Evolutionary conservation across 2,888 invertebrate genomes (phyloP), one percentile per base, ranked within the genome.

Genomic region (Hesperia comma): DNA sequence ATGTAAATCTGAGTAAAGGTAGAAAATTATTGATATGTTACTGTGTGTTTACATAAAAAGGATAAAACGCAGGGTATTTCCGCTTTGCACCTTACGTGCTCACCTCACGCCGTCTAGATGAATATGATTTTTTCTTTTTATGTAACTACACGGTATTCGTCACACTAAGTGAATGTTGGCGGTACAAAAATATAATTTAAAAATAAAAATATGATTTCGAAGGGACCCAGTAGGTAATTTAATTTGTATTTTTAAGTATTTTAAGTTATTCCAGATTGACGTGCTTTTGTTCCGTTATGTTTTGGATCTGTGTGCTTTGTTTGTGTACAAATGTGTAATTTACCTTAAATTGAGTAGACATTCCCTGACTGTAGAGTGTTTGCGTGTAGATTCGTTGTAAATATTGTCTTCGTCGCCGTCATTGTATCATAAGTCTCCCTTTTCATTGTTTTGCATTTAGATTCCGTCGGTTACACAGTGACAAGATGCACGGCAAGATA

Each of bases 221-320:
- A 76, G 90, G 90, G 90, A 90, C 89, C 90, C 90, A 85, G 84
- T 90, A 89, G 88, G 77, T 89, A 86, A 84, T 86, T 80, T 79
- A 85, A 80, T 76, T 73, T 84, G 81, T 87, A 87, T 85, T 82
- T 83, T 79, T 89, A 88, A 89, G 90, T 90, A 86, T 88, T 83
- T 85, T 90, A 89, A 89, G 87, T 89, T 90, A 87, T 88, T 90
- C 87, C 87, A 86, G 81, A 85, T 85, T 84, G 85, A 85, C 83
- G 80, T 82, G 85, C 83, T 86, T 81, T 83, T 82, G 86, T 79
- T 83, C 82, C 78, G 75, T 79, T 75, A 73, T 78, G 76, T 78
- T 72, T 74, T 75, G 57, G 58, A 63, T 73, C 70, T 71, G 74
- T 71, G 69, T 73, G 76, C 77, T 75, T 68, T 67, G 69, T 72